Evolutionary conservation across 2,797 vertebrate species (phyloP), one percentile per base, ranked within the genome.

Genomic region (Hippoglossus hippoglossus): DNA sequence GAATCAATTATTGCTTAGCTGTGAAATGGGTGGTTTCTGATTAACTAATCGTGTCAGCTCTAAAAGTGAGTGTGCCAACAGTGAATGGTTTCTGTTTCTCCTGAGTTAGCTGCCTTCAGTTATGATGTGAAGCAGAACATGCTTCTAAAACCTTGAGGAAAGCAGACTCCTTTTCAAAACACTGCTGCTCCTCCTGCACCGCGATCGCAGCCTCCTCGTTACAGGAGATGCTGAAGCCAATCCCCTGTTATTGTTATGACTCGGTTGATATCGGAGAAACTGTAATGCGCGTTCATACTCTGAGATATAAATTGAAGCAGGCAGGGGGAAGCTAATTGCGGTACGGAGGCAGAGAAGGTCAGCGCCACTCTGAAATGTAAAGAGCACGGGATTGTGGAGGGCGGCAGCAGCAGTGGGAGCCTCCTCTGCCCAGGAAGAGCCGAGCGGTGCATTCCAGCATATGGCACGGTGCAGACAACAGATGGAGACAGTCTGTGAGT

Each of bases 391-490:
- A 63, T 61, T 65, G 22, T 4, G 39, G 60, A 58, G 49, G 31
- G 41, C 36, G 12, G 31, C 15, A 16, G 57, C 60, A 71, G 66
- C 36, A 66, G 67, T 61, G 61, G 46, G 68, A 61, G 79, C 53
- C 71, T 77, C 58, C 78, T 67, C 58, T 74, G 73, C 65, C 78
- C 75, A 79, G 82, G 69, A 63, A 63, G 73, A 87, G 76, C 69
- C 74, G 77, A 76, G 72, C 77, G 78, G 77, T 80, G 54, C 88
- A 89, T 87, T 90, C 86, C 82, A 89, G 81, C 83, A 88, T 86
- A 89, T 87, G 88, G 87, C 87, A 87, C 76, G 71, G 82, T 85
- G 86, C 83, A 87, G 79, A 79, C 84, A 88, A 89, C 90, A 92
- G 87, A 89, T 87, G 85, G 88, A 84, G 83, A 67, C 71, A 25